Evolutionary conservation across 1,140 invertebrate genomes (phyloP).

Genomic region (Campoletis sonorensis): DNA sequence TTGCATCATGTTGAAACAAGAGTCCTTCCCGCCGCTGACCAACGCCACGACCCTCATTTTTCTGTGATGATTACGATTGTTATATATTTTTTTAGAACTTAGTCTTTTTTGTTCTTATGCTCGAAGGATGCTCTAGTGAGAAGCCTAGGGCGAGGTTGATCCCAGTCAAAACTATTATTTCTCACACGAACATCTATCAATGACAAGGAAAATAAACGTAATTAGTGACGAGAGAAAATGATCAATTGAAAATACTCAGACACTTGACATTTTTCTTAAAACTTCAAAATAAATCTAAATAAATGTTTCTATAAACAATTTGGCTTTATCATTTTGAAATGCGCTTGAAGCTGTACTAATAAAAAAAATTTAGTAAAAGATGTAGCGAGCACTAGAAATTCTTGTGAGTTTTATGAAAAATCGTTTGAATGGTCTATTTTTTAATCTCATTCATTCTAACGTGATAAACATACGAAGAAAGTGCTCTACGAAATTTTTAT

Average conservation of each 20-base stretch:
- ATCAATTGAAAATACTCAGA: background rate
- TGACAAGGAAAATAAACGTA: constrained; percentile 25
- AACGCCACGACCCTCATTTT: constrained; percentile 93
- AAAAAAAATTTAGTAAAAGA: too few relatives aligned
- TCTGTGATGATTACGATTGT: constrained; percentile 35
- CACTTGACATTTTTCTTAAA: too few relatives aligned
- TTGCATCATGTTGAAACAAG: constrained; percentile 99
- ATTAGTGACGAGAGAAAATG: constrained; percentile 48
- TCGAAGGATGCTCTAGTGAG: constrained; percentile 49
- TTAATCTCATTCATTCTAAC: too few relatives aligned
- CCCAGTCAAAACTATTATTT: constrained; percentile 48
- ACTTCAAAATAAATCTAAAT: too few relatives aligned
- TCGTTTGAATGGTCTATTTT: too few relatives aligned
- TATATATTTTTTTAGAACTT: constrained; percentile 57
- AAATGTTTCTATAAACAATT: too few relatives aligned
- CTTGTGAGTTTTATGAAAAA: too few relatives aligned
- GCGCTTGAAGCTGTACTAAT: too few relatives aligned
- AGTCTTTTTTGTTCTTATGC: constrained; percentile 49
- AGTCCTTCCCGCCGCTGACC: constrained; percentile 99
- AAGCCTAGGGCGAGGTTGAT: constrained; percentile 54
- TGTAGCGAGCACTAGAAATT: too few relatives aligned
- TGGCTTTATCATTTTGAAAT: too few relatives aligned
- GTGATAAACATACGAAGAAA: too few relatives aligned
- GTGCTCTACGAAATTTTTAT: too few relatives aligned
- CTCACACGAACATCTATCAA: constrained; percentile 70